Base-by-base conservation (phyloP, 2,113 vertebrate genomes). In the Scomber japonicus region DNA sequence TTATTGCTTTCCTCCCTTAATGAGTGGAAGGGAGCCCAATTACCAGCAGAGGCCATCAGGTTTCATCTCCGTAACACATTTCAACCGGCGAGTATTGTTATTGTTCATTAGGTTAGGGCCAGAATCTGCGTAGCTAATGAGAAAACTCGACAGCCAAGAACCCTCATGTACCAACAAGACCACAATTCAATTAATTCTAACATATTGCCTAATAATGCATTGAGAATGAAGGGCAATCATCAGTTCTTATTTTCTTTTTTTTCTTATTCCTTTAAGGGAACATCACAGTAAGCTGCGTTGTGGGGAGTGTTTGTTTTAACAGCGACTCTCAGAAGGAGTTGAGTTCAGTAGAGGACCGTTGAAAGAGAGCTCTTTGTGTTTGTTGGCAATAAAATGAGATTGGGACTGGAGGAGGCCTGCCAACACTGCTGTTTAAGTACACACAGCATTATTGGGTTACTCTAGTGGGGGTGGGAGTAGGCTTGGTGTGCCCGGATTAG, bases 381-480 rank as follows among this genome's bases (percentile, higher is more conserved):
- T 95, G 91, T 95, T 96, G 94, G 94, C 94, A 94, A 65, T 84
- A 88, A 75, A 82, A 67, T 51, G 55, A 75, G 84, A 81, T 71
- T 73, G 77, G 81, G 81, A 84, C 77, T 35, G 80, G 69, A 57
- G 88, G 85, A 86, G 51, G 88, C 48, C 90, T 94, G 94, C 94
- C 95, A 95, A 92, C 87, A 88, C 91, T 92, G 91, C 93, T 94
- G 92, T 94, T 95, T 93, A 94, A 95, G 92, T 94, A 94, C 94
- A 94, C 94, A 95, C 87, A 86, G 86, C 3, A 75, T 94, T 95
- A 95, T 93, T 95, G 91, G 93, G 92, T 95, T 96, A 94, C 93
- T 95, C 90, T 91, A 92, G 93, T 80, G 80, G 77, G 90, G 94
- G 91, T 89, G 85, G 85, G 94, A 90, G 94, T 91, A 50, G 71